Percentiles rank a stretch among this genome's conserved stretches.
Evolutionary conservation across 1,140 invertebrate genomes (phyloP).

Genomic region (Triops cancriformis): DNA sequence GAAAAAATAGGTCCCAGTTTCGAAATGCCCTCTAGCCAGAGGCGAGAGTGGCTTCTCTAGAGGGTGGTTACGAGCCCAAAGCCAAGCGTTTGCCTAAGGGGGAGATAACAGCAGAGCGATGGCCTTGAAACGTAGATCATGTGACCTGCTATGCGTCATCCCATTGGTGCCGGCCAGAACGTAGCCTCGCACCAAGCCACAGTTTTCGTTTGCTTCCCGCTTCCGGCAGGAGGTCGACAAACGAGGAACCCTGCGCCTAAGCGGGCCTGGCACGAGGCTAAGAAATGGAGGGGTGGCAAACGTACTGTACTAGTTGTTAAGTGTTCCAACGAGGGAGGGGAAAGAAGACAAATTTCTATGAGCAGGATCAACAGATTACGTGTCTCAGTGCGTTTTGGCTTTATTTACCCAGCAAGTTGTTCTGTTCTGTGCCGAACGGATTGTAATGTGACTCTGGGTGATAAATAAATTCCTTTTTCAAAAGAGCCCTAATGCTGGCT

Average conservation of each 20-base stretch:
- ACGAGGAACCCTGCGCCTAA: background rate
- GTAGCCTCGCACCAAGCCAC: background rate
- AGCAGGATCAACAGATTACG: background rate
- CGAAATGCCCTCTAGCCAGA: constrained; percentile 4
- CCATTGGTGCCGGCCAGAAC: background rate
- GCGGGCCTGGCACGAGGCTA: background rate
- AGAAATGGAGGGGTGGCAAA: constrained; percentile 1
- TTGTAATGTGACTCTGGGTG: too few relatives aligned
- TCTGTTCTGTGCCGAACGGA: background rate
- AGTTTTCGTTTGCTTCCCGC: background rate
- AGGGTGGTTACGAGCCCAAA: background rate
- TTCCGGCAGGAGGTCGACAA: constrained; percentile 12
- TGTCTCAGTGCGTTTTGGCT: background rate
- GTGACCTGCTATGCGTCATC: background rate
- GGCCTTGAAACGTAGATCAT: background rate
- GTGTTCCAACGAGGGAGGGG: background rate
- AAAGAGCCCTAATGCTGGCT: background rate
- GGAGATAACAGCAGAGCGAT: background rate
- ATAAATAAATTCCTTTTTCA: too few relatives aligned
- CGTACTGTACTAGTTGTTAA: background rate
- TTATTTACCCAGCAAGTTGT: background rate
- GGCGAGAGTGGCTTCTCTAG: background rate
- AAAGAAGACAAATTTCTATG: background rate
- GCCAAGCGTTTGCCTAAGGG: background rate
- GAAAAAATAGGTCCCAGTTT: background rate